phyloP scores from a whole-genome alignment of 2,113 vertebrate genomes.

The Salminus brasiliensis region DNA sequence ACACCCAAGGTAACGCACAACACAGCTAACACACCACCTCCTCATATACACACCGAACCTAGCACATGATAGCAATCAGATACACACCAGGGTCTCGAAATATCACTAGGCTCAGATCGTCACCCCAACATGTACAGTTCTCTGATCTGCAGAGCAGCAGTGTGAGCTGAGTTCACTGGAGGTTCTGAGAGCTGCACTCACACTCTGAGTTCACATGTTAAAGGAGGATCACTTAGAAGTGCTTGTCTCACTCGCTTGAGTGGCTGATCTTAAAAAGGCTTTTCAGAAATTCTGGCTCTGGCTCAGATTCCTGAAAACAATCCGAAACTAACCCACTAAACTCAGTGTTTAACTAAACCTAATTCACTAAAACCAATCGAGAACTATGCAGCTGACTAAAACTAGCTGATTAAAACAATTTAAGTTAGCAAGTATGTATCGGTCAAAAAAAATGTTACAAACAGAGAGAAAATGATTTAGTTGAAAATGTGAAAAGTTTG shows the following conservation, averaged over 20 bases:
- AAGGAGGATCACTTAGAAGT: slow-evolving; percentile 5
- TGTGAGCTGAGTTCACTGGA: neutral
- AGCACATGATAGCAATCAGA: neutral
- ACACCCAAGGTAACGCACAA: slow-evolving; percentile 78
- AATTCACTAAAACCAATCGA: no score
- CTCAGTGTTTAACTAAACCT: no score
- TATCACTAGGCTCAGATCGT: neutral
- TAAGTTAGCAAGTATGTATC: no score
- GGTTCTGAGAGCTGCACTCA: no score
- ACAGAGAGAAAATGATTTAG: no score
- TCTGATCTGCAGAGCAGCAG: neutral
- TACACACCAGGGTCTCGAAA: neutral
- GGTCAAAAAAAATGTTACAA: no score
- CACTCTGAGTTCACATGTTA: no score
- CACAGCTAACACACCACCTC: slow-evolving; percentile 52
- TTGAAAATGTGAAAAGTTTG: no score
- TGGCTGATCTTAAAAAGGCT: neutral
- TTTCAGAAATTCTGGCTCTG: neutral
- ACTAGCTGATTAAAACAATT: no score
- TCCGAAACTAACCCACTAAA: no score
- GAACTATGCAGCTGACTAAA: no score
- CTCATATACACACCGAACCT: neutral
- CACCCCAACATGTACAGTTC: neutral
- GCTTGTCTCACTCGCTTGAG: neutral
- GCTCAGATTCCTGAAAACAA: no score